Base-by-base conservation (phyloP, 2,888 invertebrate genomes). In the Oligia fasciuncula region DNA sequence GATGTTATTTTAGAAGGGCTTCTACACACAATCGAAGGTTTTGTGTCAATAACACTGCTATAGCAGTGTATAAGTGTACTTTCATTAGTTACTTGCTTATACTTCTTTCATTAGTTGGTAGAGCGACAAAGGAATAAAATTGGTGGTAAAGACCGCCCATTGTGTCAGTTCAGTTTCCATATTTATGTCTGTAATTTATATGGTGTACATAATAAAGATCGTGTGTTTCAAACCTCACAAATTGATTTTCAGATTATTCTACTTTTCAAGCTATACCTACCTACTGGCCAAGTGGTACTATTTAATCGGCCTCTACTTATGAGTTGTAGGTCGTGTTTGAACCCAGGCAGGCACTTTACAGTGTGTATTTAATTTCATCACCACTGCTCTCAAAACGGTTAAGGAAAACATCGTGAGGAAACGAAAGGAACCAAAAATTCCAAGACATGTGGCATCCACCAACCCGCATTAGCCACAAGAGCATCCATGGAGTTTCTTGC, bases 1-100 rank as follows among this genome's bases (percentile, higher is more conserved):
- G 6, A 23, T 29, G 19, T 57, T 70, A n/a, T 57, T 57, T 70
- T 62, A 81, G 40, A 72, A 81, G 43, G 23, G 29, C 9, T 8
- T 14, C 35, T 19, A 62, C 23, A 54, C 29, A 19, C 8, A 23
- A 13, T 54, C 19, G 13, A 23, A 17, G 6, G 4, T 9, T 29
- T 51, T n/a, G 14, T 35, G 23, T 80, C 9, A 57, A 46, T 43
- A 51, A 14, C 1, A 11, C 35, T 35, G 46, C 35, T 19, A 40
- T 40, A 40, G 40, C 40, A 40, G 40, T 40, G 40, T 40, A 40
- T 40, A 40, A 4, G 40, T 40, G 4, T 40, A 11, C 11, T 17
- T 65, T 29, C 11, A 77, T 60, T 40, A 9, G 5, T 51, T 46
- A 46, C 29, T 29, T 29, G 29, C 46, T 46, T 11, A 46, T 1